phyloP scores from a whole-genome alignment of 2,888 invertebrate genomes.

The Platycheirus albimanus region DNA sequence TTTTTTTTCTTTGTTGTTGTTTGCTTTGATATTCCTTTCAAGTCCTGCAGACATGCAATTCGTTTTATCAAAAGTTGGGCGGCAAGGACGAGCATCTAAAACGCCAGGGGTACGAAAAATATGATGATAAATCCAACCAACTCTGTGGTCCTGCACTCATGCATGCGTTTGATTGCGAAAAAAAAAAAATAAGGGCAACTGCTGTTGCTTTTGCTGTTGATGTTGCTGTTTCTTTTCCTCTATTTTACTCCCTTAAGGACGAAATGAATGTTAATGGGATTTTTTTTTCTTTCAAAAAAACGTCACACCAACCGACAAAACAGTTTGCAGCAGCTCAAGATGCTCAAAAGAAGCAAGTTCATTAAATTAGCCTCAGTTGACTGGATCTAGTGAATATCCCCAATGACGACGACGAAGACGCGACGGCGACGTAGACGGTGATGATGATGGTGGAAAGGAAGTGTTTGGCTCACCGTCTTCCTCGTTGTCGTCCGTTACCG shows the following conservation, averaged over 20 bases:
- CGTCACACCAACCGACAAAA: constrained; percentile 47
- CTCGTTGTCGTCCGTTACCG: background rate
- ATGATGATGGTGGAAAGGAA: constrained; percentile 7
- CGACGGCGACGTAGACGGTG: no score
- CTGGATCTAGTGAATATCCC: constrained; percentile 40
- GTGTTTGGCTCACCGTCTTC: constrained; percentile 15
- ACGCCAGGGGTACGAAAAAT: constrained; percentile 7
- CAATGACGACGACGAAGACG: no score
- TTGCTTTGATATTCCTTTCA: constrained; percentile 16
- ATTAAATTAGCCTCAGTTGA: constrained; percentile 72
- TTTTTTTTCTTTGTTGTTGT: no score
- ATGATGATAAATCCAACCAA: constrained; percentile 62
- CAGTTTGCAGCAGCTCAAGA: constrained; percentile 20
- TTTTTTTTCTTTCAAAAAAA: constrained; percentile 46
- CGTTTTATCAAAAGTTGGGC: background rate
- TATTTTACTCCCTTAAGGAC: constrained; percentile 5
- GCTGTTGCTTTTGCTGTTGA: background rate
- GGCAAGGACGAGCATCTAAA: background rate
- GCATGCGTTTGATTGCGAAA: constrained; percentile 43
- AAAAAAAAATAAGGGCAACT: constrained; percentile 7
- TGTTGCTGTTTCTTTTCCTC: no score
- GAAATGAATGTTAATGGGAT: constrained; percentile 71
- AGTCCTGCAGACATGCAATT: constrained; percentile 65
- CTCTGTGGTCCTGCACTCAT: constrained; percentile 51
- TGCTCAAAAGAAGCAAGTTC: constrained; percentile 43